Evolutionary conservation across 2,888 invertebrate species (phyloP), one percentile per base, ranked within the genome.

Genomic region (Clivina fossor): DNA sequence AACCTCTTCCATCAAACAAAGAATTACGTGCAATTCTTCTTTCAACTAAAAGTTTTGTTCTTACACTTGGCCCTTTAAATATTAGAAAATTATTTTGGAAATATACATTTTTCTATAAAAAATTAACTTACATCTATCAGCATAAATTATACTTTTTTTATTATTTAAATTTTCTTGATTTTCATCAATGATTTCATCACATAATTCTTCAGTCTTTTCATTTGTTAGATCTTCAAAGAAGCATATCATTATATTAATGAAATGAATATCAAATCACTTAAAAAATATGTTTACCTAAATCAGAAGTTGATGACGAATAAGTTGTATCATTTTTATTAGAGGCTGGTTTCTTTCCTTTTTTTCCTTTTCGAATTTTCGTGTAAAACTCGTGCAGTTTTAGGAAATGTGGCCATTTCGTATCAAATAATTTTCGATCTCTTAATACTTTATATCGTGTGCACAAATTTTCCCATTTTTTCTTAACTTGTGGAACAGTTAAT

Each of bases 401-500:
- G 7, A 51, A 51, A 22, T 33, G 16, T 15, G 43, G 43, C 51
- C 51, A 51, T 5, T 35, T 24, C 1, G 18, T 7, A 24, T 41
- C 28, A 4, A n/a, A n/a, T n/a, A n/a, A n/a, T n/a, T n/a, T n/a
- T n/a, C n/a, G n/a, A n/a, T n/a, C n/a, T 11, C n/a, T 13, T 44
- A 18, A 32, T 51, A 51, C 51, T 22, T 28, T 47, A 30, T 55
- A 55, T 47, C 47, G 46, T 15, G 38, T 24, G 22, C 22, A 32
- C 16, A 55, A 32, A 38, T 55, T 47, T 28, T 47, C 46, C 55
- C 55, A 55, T 22, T 55, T 55, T 47, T 55, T 55, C 47, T 47
- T 46, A 0, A 55, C 30, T 55, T 55, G 55, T 19, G 18, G 26
- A 18, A 26, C 19, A 35, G 44, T 26, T 18, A 44, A 8, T 9